A percentile compares a stretch with the other conserved stretches of the same genome.
Conservation (phyloP, 2,888 invertebrate species). For the Leptinotarsa rubiginosa region DNA sequence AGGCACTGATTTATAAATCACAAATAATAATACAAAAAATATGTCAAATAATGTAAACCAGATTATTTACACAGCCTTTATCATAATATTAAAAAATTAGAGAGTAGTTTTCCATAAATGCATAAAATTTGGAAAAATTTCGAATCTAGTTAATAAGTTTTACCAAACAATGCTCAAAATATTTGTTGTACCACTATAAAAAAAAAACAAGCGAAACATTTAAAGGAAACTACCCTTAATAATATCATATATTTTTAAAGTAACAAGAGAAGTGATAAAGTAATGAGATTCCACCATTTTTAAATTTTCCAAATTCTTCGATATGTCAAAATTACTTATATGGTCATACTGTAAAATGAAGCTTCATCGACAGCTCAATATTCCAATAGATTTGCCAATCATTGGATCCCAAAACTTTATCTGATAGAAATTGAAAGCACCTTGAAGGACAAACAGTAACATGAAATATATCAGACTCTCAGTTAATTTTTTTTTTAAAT, state of each 20-base stretch:
- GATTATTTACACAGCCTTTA: slow-evolving; percentile 56
- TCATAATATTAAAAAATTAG: slow-evolving; percentile 7
- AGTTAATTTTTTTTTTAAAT: neutral
- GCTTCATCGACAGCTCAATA: too few relatives aligned
- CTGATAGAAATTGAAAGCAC: slow-evolving; percentile 5
- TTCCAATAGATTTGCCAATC: neutral
- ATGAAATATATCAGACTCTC: slow-evolving; percentile 14
- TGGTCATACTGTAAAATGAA: too few relatives aligned
- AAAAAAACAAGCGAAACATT: neutral
- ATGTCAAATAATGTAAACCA: slow-evolving; percentile 44
- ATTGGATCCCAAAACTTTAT: neutral
- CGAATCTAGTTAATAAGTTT: neutral
- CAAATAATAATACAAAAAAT: slow-evolving; percentile 48
- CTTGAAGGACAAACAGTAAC: neutral
- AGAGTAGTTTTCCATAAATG: neutral
- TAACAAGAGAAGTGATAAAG: neutral
- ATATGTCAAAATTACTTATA: too few relatives aligned
- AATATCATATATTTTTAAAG: neutral
- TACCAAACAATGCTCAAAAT: too few relatives aligned
- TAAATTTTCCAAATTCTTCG: too few relatives aligned
- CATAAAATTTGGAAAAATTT: neutral
- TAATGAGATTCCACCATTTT: neutral
- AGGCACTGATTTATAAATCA: slow-evolving; percentile 54
- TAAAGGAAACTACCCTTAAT: neutral
- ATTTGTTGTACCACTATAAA: too few relatives aligned